Evolutionary conservation across 2,888 invertebrate species (phyloP).

Genomic region (Mythimna pallens): DNA sequence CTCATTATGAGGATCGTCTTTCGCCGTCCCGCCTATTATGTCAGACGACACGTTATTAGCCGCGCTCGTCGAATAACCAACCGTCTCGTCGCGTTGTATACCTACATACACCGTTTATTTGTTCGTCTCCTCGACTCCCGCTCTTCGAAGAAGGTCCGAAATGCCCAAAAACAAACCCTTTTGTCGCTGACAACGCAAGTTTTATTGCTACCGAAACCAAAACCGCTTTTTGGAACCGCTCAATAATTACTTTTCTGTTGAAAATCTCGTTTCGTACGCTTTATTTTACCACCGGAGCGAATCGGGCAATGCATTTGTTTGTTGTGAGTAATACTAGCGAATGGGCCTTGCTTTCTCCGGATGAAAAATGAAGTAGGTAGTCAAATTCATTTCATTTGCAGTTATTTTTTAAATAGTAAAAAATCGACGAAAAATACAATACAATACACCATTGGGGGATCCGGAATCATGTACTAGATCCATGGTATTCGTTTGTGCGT

Average conservation of each 20-base stretch:
- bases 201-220: conserved; percentile 86
- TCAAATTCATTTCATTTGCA: background rate
- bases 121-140: conserved; percentile 59
- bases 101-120: conserved; percentile 66
- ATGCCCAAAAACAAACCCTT: conserved; percentile 75
- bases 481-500: no score
- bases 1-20: conserved; percentile 69
- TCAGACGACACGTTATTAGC: conserved; percentile 67
- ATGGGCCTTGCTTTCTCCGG: conserved; percentile 22
- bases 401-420: no score
- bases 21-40: conserved; percentile 65
- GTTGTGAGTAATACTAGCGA: conserved; percentile 37
- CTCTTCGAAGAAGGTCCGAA: conserved; percentile 74
- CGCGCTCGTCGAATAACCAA: conserved; percentile 63
- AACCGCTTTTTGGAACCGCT: conserved; percentile 70
- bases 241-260: conserved; percentile 73
- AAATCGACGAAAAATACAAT: no score
- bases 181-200: conserved; percentile 77
- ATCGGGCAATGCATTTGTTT: conserved; percentile 56
- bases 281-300: conserved; percentile 65
- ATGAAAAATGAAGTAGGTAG: conserved; percentile 6
- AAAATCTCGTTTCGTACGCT: conserved; percentile 68
- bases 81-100: conserved; percentile 61
- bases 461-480: no score
- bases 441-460: no score